Base-by-base conservation (phyloP, 2,888 invertebrate species). In the Papilio demoleus region DNA sequence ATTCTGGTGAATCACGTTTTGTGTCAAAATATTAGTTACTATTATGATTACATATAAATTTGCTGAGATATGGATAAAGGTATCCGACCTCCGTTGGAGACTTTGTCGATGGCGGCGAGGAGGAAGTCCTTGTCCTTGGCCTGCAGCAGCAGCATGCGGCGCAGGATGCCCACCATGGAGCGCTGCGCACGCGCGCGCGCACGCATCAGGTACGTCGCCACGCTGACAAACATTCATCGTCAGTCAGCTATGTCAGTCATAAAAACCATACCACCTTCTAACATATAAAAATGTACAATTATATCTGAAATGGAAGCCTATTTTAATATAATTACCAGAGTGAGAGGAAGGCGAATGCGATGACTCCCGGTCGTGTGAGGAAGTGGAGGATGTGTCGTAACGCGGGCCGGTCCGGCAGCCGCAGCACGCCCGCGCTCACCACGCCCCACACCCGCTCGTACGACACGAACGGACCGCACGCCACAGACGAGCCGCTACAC, bases 101-200 rank as follows among this genome's bases (percentile, higher is more conserved):
- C 93, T 76, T 93, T 93, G 14, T 93, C 85, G 73, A 95, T 95
- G 79, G 94, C 94, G 59, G 91, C 85, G 27, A 96, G 89, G 68
- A 96, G 88, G 87, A 95, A 96, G 79, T 95, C 95, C 82, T 95
- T 96, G 78, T 96, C 96, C 78, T 94, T 94, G 0, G 95, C 94
- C 77, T 95, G 95, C 76, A 95, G 88, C 58, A 93, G 84, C 74
- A 96, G 85, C 95, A 96, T 95, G 67, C 94, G 93, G 0, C 95
- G 90, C 71, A 96, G 87, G 66, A 95, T 88, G 59, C 84, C 83
- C 67, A 95, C 95, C 93, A 94, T 94, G 62, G 92, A 88, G 63
- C 89, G 93, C 77, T 94, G 94, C 2, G 95, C 95, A 0, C 85
- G 82, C 0, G 95, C 94, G 67, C 93, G 93, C 0, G 95, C 95